These are phyloP conservation scores for Platorchestia sp. DNA, from an alignment of 1,140 invertebrate species.

Conservation along the genomic window DNA sequence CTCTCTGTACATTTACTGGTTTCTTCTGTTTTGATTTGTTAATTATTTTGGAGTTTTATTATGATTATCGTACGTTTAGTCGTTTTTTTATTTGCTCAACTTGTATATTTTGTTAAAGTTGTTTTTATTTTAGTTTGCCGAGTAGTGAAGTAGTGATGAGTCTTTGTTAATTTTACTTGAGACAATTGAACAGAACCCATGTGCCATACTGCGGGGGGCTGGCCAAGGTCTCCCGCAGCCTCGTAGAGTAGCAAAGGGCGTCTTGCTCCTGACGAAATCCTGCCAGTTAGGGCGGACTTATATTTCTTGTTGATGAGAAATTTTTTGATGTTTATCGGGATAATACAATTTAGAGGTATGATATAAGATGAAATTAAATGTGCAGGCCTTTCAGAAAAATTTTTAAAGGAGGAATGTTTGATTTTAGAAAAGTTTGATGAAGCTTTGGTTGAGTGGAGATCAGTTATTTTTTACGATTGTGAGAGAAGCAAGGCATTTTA, in stretches of 20 bases:
- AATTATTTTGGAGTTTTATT: conserved; percentile 50
- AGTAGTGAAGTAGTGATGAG: conserved; percentile 13
- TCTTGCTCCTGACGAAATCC: not conserved
- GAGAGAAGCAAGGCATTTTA: too few relatives aligned
- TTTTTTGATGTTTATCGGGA: not conserved
- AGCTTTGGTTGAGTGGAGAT: too few relatives aligned
- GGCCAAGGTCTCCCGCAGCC: not conserved
- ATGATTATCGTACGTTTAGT: conserved; percentile 45
- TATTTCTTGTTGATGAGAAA: not conserved
- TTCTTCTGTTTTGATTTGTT: conserved; percentile 29
- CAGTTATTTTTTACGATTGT: too few relatives aligned
- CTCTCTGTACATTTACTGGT: not conserved
- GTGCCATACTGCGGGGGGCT: conserved; percentile 27
- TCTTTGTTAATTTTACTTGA: conserved; percentile 3
- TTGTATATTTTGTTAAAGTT: conserved; percentile 52
- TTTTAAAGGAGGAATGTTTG: too few relatives aligned
- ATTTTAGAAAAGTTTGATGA: too few relatives aligned
- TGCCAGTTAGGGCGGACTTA: not conserved
- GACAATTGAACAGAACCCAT: not conserved
- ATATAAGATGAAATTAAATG: too few relatives aligned
- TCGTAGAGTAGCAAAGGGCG: not conserved
- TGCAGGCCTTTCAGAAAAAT: too few relatives aligned
- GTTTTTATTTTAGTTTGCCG: conserved; percentile 48
- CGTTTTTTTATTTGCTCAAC: conserved; percentile 41
- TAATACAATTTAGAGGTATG: too few relatives aligned